Percentiles rank a stretch among this genome's conserved stretches.
phyloP scores from a whole-genome alignment of 2,113 vertebrate species.

The Grallaria varia region DNA sequence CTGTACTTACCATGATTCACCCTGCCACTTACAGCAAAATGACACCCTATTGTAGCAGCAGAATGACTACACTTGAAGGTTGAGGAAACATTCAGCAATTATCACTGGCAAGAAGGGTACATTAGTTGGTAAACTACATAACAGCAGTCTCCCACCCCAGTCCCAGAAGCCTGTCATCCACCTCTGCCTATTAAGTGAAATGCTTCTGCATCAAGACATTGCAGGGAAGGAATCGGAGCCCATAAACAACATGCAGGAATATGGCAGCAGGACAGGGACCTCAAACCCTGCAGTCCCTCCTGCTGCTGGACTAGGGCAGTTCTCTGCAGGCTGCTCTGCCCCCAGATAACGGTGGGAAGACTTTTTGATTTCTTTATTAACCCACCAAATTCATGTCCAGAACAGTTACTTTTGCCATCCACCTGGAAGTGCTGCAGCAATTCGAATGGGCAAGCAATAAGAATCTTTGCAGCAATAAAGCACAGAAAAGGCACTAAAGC shows the following conservation, averaged over 20 bases:
- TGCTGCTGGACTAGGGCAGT: neutral
- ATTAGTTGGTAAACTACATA: neutral
- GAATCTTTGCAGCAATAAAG: neutral
- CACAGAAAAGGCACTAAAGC: neutral
- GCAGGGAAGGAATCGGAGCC: neutral
- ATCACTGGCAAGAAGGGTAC: neutral
- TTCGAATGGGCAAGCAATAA: neutral
- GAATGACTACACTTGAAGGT: neutral
- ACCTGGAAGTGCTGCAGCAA: neutral
- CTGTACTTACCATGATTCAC: slow-evolving; percentile 22
- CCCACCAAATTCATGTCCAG: neutral
- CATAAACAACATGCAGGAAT: rapidly evolving
- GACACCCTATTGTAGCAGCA: neutral
- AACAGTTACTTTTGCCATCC: neutral
- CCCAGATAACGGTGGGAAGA: neutral
- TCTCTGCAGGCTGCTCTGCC: neutral
- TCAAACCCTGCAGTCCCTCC: neutral
- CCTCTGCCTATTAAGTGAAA: neutral
- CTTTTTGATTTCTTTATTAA: neutral
- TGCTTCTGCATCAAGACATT: neutral
- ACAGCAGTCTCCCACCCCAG: neutral
- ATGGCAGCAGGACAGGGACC: neutral
- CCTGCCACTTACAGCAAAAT: slow-evolving; percentile 17
- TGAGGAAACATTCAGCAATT: slow-evolving; percentile 34
- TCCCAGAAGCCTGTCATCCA: neutral